phyloP scores from a whole-genome alignment of 2,113 vertebrate genomes.

The Drymodes brunneopygia region DNA sequence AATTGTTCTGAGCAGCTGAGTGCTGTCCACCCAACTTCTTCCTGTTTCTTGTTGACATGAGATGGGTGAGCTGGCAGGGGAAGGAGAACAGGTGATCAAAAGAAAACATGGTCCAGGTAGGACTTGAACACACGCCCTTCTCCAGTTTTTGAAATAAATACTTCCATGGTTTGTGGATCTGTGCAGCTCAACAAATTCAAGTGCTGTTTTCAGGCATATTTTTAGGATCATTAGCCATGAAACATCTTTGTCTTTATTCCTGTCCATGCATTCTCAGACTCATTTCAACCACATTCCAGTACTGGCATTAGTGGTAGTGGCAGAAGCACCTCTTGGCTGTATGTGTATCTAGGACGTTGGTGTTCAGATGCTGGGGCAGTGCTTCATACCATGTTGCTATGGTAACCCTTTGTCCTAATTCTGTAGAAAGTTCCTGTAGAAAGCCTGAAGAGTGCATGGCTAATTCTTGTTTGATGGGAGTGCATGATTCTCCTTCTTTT shows the following conservation, averaged over 20 bases:
- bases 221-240: not conserved
- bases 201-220: not conserved
- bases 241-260: not conserved
- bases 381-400: not conserved
- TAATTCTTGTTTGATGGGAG: not conserved
- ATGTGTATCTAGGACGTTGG: accelerated
- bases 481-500: not conserved
- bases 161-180: not conserved
- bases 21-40: not conserved
- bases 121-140: not conserved
- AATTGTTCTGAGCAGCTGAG: not conserved
- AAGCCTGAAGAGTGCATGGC: not conserved
- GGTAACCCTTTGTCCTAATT: constrained; percentile 2
- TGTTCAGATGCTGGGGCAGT: not conserved
- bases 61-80: not conserved
- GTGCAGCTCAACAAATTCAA: not conserved
- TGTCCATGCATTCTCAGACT: not conserved
- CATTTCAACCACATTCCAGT: not conserved
- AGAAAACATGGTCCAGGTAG: not conserved
- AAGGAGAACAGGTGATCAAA: not conserved
- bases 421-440: not conserved
- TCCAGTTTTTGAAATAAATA: not conserved
- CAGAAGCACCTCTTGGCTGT: not conserved
- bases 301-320: not conserved
- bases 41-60: not conserved